Evolutionary conservation across 2,888 invertebrate genomes (phyloP).

Genomic region (Drosophila antonietae): DNA sequence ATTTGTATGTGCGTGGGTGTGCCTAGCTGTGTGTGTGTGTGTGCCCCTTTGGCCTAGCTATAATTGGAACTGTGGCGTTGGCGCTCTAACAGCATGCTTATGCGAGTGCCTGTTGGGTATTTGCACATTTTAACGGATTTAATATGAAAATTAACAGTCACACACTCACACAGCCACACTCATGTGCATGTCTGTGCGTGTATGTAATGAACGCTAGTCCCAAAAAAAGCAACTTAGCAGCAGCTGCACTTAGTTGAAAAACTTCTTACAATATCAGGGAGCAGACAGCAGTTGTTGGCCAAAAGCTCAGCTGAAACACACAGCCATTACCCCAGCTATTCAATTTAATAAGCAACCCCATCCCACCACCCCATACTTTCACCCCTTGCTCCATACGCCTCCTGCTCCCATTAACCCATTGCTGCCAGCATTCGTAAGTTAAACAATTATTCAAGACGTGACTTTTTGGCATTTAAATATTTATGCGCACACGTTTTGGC

Average conservation of each 20-base stretch:
- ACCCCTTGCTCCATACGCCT: not conserved
- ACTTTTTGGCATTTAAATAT: constrained; percentile 79
- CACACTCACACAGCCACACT: constrained; percentile 14
- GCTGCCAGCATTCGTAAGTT: constrained; percentile 47
- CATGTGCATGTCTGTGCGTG: constrained; percentile 17
- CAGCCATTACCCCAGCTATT: not conserved
- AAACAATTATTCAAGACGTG: constrained; percentile 78
- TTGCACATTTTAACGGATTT: constrained; percentile 79
- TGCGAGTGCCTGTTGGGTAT: constrained; percentile 72
- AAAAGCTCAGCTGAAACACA: not conserved
- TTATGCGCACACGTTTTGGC: constrained; percentile 70
- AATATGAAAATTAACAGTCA: constrained; percentile 76
- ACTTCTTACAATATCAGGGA: constrained; percentile 70
- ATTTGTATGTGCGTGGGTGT: constrained; percentile 7
- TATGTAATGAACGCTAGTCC: constrained; percentile 60
- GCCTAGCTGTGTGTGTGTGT: constrained; percentile 6
- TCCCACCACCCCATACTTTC: not conserved
- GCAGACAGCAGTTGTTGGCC: constrained; percentile 26
- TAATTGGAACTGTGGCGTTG: constrained; percentile 14
- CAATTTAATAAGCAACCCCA: constrained; percentile 2
- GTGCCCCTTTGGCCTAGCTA: constrained; percentile 22
- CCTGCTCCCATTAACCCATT: constrained; percentile 25
- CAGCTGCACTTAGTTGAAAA: constrained; percentile 76
- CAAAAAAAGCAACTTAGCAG: constrained; percentile 30
- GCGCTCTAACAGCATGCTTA: constrained; percentile 17